These are phyloP conservation scores for Magallana angulata DNA, from an alignment of 1,140 invertebrate species.

Conservation along the genomic window DNA sequence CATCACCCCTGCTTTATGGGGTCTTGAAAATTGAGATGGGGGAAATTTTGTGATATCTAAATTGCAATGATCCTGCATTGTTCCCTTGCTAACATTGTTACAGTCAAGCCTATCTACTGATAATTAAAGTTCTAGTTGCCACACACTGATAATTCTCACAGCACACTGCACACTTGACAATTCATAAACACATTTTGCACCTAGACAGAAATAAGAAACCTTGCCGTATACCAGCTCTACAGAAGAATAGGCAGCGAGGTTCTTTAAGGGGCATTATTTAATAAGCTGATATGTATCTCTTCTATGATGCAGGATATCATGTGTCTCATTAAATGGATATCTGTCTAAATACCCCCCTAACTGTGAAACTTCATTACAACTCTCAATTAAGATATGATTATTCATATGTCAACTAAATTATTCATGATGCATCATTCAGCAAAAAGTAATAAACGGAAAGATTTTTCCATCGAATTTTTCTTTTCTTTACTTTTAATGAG, in stretches of 20 bases:
- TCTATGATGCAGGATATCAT: not conserved
- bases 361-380: slow-evolving; percentile 4
- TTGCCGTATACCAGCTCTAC: not conserved
- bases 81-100: slow-evolving; percentile 2
- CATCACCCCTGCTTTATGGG: not conserved
- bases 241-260: not conserved
- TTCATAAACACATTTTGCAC: slow-evolving; percentile 34
- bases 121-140: slow-evolving; percentile 23
- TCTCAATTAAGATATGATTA: slow-evolving; percentile 22
- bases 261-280: not conserved
- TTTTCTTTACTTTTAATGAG: too few relatives aligned
- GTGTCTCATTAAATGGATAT: not conserved
- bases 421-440: not conserved
- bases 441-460: not conserved
- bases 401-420: slow-evolving; percentile 15
- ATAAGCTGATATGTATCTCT: not conserved
- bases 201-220: slow-evolving; percentile 30
- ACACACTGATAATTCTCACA: slow-evolving; percentile 16
- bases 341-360: not conserved
- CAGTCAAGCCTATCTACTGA: not conserved
- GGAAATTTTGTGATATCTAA: not conserved
- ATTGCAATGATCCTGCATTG: not conserved
- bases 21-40: slow-evolving; percentile 12
- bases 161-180: slow-evolving; percentile 25
- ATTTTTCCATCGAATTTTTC: too few relatives aligned